These are phyloP conservation scores for Danio jaintianensis DNA, from an alignment of 2,797 vertebrate species.

Conservation along the genomic window DNA sequence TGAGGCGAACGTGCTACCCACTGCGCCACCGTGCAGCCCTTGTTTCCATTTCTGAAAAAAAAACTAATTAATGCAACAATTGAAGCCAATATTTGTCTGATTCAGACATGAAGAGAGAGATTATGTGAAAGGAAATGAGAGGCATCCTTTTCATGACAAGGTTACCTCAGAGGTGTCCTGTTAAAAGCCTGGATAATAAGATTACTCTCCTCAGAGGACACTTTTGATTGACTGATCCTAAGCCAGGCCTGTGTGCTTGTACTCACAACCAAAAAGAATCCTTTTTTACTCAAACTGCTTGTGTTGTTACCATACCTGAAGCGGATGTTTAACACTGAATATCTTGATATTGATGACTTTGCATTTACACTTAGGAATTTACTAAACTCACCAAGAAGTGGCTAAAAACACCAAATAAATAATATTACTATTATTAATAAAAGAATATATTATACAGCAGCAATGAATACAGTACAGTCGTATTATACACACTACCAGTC, in stretches of 20 bases:
- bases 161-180: conserved; percentile 62
- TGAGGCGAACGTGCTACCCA: too few relatives aligned
- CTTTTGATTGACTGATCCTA: conserved; percentile 71
- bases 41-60: background rate
- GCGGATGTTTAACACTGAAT: background rate
- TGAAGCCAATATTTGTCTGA: background rate
- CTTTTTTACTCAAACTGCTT: conserved; percentile 34
- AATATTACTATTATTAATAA: too few relatives aligned
- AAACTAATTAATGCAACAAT: background rate
- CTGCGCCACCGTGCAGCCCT: too few relatives aligned
- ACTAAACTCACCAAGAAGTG: background rate
- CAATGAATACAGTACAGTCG: too few relatives aligned
- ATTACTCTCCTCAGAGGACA: conserved; percentile 62
- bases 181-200: conserved; percentile 71
- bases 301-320: background rate
- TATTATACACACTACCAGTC: too few relatives aligned
- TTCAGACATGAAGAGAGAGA: conserved; percentile 61
- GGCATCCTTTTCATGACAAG: conserved; percentile 53
- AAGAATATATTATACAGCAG: too few relatives aligned
- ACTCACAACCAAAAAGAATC: conserved; percentile 65
- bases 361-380: background rate
- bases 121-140: conserved; percentile 68
- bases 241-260: conserved; percentile 59
- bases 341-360: background rate
- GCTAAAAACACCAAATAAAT: background rate